Evolutionary conservation across 2,797 vertebrate genomes (phyloP), one percentile per base, ranked within the genome.

Genomic region (Micropoecilia bifurca): DNA sequence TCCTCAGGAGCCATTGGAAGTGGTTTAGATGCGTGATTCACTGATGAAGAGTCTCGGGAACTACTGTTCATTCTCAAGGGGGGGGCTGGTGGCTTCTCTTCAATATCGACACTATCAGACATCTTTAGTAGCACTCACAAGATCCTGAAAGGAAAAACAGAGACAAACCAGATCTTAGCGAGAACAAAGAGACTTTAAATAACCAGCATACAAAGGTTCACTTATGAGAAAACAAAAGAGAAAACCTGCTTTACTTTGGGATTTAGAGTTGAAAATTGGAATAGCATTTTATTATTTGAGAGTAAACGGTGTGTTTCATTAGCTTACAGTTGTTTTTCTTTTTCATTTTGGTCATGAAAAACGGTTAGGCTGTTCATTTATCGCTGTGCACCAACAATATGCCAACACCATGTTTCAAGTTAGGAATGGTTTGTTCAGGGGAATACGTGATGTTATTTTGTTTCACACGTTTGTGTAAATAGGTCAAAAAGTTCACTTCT

Each of bases 31-130:
- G 96, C 96, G 96, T 98, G 97, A 95, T 99, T 99, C 69, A 98
- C 90, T 20, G 96, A 96, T 77, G 97, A 97, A 96, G 98, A 98
- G 92, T 99, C 98, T 28, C 98, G 95, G 83, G 97, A 98, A 95
- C 97, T 99, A 95, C 98, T 99, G 96, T 99, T 99, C 98, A 99
- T 99, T 96, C 98, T 99, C 96, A 99, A 90, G 45, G 98, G 98
- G 13, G 98, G 98, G 91, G 98, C 98, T 92, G 98, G 98, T 94
- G 98, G 98, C 96, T 99, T 99, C 95, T 99, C 98, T 97, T 99
- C 98, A 96, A 97, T 96, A 96, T 99, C 98, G 81, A 97, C 95
- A 95, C 97, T 95, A 97, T 99, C 97, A 93, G 98, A 99, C 98
- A 99, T 99, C 96, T 98, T 99, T 97, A 97, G 95, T 90, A 95